Conservation (phyloP, 2,888 invertebrate species). For the Ectemnius cavifrons region DNA sequence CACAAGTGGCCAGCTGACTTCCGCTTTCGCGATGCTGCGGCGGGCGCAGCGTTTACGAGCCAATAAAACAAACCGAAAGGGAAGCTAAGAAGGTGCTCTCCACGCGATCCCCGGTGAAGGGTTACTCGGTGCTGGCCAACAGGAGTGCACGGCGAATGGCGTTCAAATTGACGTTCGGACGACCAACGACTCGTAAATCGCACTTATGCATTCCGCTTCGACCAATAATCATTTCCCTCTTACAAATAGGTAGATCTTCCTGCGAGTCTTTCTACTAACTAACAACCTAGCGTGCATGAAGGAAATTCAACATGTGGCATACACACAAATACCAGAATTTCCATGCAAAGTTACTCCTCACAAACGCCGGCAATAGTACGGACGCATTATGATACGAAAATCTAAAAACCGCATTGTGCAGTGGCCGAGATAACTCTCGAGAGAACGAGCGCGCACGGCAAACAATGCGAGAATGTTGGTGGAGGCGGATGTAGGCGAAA, state of each 20-base stretch:
- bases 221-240: too few species aligned
- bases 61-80: constrained; percentile 68
- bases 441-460: too few species aligned
- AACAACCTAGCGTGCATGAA: not conserved
- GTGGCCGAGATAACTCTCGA: too few species aligned
- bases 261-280: constrained; percentile 30
- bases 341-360: too few species aligned
- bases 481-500: constrained; percentile 28
- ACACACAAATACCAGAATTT: too few species aligned
- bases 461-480: too few species aligned
- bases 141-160: constrained; percentile 61
- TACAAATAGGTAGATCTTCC: too few species aligned
- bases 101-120: constrained; percentile 45
- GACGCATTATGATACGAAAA: too few species aligned
- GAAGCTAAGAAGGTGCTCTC: not conserved
- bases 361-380: too few species aligned
- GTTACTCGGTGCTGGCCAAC: constrained; percentile 14
- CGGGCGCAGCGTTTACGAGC: constrained; percentile 70
- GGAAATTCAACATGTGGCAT: not conserved
- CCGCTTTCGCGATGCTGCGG: constrained; percentile 60
- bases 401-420: too few species aligned
- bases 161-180: constrained; percentile 58
- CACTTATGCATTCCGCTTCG: constrained; percentile 50
- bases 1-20: constrained; percentile 62
- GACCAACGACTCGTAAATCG: constrained; percentile 61